These are phyloP conservation scores for Theretra japonica DNA, from an alignment of 2,888 invertebrate genomes.

Conservation along the genomic window DNA sequence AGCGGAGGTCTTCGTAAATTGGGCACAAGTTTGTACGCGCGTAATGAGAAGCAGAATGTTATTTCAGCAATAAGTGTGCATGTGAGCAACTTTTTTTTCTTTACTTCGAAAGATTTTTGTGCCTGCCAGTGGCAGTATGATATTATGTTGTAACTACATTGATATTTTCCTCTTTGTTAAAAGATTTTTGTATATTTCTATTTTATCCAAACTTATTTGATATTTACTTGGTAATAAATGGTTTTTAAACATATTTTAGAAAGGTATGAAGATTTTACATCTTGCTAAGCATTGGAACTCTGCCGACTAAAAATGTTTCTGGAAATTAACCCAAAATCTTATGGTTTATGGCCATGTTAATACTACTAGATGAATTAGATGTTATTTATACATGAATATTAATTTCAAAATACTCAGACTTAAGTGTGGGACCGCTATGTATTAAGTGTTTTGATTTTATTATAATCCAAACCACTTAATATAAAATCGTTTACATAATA, in stretches of 20 bases:
- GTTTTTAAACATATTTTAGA: too few relatives aligned
- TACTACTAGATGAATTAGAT: too few relatives aligned
- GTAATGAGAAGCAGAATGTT: slow-evolving; percentile 42
- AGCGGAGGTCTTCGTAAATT: slow-evolving; percentile 36
- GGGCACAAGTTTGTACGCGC: slow-evolving; percentile 35
- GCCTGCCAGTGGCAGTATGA: neutral
- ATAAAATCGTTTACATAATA: neutral
- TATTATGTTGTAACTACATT: neutral
- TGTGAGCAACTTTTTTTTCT: slow-evolving; percentile 15
- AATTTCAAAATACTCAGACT: too few relatives aligned
- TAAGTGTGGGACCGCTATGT: too few relatives aligned
- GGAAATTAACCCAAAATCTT: too few relatives aligned
- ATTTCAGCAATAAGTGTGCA: slow-evolving; percentile 30
- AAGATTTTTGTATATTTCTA: neutral
- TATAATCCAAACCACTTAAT: neutral
- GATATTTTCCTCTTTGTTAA: neutral
- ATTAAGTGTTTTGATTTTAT: neutral
- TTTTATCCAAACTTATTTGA: too few relatives aligned
- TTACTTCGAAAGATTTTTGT: slow-evolving; percentile 2
- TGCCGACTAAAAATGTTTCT: too few relatives aligned
- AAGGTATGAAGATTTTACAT: too few relatives aligned
- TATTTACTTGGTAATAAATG: too few relatives aligned
- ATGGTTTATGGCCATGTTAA: too few relatives aligned
- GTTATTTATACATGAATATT: too few relatives aligned
- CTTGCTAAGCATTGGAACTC: too few relatives aligned